A percentile compares a stretch with the other conserved stretches of the same genome.
Evolutionary conservation across 1,140 invertebrate genomes (phyloP).

Genomic region (Brachionus angularis): DNA sequence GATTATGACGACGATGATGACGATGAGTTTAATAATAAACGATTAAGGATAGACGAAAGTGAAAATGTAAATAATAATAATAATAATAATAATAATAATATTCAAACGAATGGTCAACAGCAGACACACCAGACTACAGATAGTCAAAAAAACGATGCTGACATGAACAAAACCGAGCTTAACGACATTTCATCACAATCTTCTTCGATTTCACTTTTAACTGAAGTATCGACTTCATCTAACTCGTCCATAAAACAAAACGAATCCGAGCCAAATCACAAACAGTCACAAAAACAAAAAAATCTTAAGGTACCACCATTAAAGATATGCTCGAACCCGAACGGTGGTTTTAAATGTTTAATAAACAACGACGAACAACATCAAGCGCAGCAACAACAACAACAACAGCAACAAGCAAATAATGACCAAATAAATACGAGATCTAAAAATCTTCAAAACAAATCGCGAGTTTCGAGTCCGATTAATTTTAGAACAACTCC

Average conservation of each 20-base stretch:
- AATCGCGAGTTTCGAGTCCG: neutral
- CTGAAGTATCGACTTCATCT: neutral
- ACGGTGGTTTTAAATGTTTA: constrained; percentile 12
- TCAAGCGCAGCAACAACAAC: neutral
- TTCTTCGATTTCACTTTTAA: neutral
- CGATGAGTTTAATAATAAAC: constrained; percentile 7
- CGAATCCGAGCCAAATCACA: neutral
- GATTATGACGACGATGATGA: constrained; percentile 35
- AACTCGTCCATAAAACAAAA: neutral
- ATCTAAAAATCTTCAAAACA: neutral
- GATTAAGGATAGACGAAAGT: constrained; percentile 32
- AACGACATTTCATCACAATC: neutral
- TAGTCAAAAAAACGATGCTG: neutral
- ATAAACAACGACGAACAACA: too few relatives aligned
- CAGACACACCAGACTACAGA: neutral
- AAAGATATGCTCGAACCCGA: constrained; percentile 32
- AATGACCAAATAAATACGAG: neutral
- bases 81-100: neutral
- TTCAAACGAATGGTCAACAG: neutral
- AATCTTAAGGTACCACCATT: constrained; percentile 33
- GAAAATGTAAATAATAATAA: neutral
- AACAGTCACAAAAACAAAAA: neutral
- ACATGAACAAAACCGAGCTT: neutral
- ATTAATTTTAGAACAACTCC: neutral
- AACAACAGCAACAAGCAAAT: too few relatives aligned